Base-by-base conservation (phyloP, 1,140 invertebrate species). In the Calephelis virginiensis region DNA sequence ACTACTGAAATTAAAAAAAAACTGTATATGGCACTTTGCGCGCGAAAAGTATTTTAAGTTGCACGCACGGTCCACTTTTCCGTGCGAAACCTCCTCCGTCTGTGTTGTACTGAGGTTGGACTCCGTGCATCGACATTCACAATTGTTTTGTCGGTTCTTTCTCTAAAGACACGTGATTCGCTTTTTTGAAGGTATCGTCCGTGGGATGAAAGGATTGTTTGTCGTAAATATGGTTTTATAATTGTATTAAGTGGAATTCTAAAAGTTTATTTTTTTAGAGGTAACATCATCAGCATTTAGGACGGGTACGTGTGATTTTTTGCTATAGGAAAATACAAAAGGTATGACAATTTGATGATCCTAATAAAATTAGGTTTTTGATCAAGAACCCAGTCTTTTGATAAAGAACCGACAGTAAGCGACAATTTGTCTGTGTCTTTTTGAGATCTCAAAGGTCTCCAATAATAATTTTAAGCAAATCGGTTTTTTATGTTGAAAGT, bases 151-250 rank as follows among this genome's bases (percentile, higher is more conserved):
- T 64, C 37, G 64, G 75, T 70, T 87, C 85, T 85, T 86, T 87
- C 86, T 87, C 75, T 70, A 72, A 73, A 81, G 69, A 78, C 81
- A 85, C 85, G 81, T 85, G 80, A 88, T 87, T 77, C 75, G 74
- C 72, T 75, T 82, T 48, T 81, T 85, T 82, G 86, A 86, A 86
- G 86, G 86, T 75, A 80, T 72, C 73, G 77, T 72, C 79, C 78
- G 81, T 82, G 80, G 78, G 72, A 79, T 63, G 28, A 28, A 28
- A 28, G 28, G 28, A 28, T 28, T 28, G 28, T 28, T 28, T 48
- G 28, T 47, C 61, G 61, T 47, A 62, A 46, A 48, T 63, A 63
- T 48, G 43, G 14, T 12, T 63, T 48, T 63, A 17, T 47, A 48
- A 59, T 38, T 28, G 11, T 37, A 7, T 10, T 38, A 37, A 37